Evolutionary conservation across 64 coral and sea anemone species (phyloP), one percentile per base, ranked within the genome.

Genomic region (Porites lutea): DNA sequence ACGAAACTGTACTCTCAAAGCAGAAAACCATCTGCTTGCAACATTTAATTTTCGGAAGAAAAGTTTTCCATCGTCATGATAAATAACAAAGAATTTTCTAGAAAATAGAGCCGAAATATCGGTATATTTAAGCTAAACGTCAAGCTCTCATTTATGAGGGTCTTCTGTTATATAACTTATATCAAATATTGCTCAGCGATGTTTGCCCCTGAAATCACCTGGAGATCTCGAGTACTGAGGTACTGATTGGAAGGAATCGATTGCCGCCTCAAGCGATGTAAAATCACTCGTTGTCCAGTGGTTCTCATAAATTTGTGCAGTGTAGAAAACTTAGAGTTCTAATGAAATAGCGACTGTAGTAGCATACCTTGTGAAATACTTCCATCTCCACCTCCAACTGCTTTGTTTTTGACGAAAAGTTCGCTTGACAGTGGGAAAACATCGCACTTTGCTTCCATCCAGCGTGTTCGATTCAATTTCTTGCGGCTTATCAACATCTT

Each of bases 351-450:
- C 50, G 69, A 84, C 65, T 16, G 12, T 13, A 18, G 23, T 9
- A 68, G 69, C 81, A 16, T 68, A 84, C 81, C 81, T 68, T 1
- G 64, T 70, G 46, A 84, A 84, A 68, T 84, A 68, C 16, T 69
- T 84, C 81, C 81, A 84, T 69, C 81, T 84, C 81, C 81, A 84
- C 19, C 81, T 84, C 81, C 81, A 69, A 21, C 69, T 84, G 47
- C 62, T 22, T 50, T 84, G 61, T 67, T 84, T 84, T 84, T 84
- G 81, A 68, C 81, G 81, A 52, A 68, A 84, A 6, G 61, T 68
- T 3, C 81, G 81, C 69, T 84, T 84, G 81, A 84, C 81, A 84
- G 81, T 65, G 47, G 81, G 81, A 52, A 84, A 84, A 20, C 81
- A 84, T 7, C 64, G 67, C 3, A 84, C 81, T 19, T 61, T 65